Conservation (phyloP, 2,113 vertebrate species). For the Climacteris rufus region DNA sequence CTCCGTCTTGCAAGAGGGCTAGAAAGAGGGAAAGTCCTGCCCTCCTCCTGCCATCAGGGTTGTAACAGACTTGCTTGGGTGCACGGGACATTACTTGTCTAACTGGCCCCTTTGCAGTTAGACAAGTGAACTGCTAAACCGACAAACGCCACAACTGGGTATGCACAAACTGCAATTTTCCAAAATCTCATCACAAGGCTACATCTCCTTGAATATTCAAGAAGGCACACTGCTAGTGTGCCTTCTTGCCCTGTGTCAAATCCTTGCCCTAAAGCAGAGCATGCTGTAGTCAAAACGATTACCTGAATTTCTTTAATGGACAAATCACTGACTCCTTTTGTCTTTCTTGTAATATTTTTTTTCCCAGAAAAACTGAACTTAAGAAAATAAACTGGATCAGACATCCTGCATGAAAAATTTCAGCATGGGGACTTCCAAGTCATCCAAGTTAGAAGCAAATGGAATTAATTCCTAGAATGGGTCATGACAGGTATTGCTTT, state of each 20-base stretch:
- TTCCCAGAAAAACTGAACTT: constrained; percentile 5
- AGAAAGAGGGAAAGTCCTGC: not conserved
- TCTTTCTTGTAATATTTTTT: constrained; percentile 1
- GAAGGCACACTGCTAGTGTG: not conserved
- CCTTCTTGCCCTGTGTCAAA: not conserved
- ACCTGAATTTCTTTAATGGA: not conserved
- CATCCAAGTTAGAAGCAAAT: not conserved
- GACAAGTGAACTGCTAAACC: not conserved
- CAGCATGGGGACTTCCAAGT: not conserved
- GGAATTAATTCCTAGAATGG: not conserved
- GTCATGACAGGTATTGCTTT: not conserved
- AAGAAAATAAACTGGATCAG: constrained; percentile 3
- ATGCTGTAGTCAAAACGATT: not conserved
- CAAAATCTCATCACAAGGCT: not conserved
- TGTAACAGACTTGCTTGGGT: not conserved
- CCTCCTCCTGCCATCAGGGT: not conserved
- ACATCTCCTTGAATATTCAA: not conserved
- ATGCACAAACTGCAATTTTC: not conserved
- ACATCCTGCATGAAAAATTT: not conserved
- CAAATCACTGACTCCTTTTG: not conserved
- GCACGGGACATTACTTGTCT: not conserved
- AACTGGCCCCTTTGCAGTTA: not conserved
- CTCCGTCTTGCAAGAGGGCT: not conserved
- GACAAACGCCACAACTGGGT: not conserved
- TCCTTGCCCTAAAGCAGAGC: not conserved